These are phyloP conservation scores for Parapsyche elsis DNA, from an alignment of 1,140 invertebrate genomes.

Conservation along the genomic window DNA sequence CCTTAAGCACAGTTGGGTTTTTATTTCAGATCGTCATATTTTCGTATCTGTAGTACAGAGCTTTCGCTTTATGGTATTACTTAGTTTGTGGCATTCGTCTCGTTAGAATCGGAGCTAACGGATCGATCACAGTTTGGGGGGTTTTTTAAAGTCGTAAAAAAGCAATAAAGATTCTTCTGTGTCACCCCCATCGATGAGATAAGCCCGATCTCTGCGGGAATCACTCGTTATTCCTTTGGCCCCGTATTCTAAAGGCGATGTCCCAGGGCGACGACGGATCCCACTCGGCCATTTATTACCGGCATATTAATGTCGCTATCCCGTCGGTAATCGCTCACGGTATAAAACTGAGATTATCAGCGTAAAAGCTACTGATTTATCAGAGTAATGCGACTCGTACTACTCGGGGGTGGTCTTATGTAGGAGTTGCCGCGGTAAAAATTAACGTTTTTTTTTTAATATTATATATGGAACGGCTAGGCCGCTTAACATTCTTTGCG, in stretches of 20 bases:
- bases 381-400: neutral
- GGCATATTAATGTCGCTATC: conserved; percentile 12
- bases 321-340: conserved; percentile 1
- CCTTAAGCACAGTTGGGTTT: too few relatives aligned
- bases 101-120: too few relatives aligned
- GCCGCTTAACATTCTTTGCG: neutral
- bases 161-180: neutral
- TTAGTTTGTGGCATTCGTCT: too few relatives aligned
- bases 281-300: conserved; percentile 8
- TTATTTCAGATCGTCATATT: too few relatives aligned
- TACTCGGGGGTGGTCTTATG: neutral
- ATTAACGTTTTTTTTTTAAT: too few relatives aligned
- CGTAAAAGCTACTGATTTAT: conserved; percentile 23
- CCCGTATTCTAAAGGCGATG: neutral
- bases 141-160: neutral
- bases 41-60: too few relatives aligned
- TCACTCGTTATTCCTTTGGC: neutral
- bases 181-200: conserved; percentile 25
- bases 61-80: too few relatives aligned
- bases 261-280: conserved; percentile 1
- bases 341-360: conserved; percentile 12
- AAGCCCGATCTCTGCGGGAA: conserved; percentile 8
- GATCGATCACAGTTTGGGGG: neutral
- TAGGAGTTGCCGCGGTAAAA: too few relatives aligned
- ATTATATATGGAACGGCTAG: too few relatives aligned